A percentile compares a stretch with the other conserved stretches of the same genome.
Evolutionary conservation across 2,888 invertebrate genomes (phyloP).

Genomic region (Lasioglossum zephyrum): DNA sequence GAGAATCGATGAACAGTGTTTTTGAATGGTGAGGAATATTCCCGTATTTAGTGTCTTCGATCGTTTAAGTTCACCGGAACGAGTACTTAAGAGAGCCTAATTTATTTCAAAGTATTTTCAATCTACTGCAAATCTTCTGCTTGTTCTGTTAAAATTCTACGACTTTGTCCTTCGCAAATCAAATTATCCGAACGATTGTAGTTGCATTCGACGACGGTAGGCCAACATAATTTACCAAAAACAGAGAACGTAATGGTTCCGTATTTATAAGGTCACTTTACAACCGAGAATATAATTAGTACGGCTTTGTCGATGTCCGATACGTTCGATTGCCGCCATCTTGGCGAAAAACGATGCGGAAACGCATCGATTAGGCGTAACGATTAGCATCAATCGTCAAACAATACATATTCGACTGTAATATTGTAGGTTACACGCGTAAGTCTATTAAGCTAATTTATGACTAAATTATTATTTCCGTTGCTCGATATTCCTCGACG

Average conservation of each 20-base stretch:
- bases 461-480: constrained; percentile 70
- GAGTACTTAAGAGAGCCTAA: neutral
- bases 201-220: neutral
- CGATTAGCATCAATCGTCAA: constrained; percentile 51
- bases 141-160: neutral
- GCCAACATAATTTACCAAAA: constrained; percentile 36
- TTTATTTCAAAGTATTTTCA: constrained; percentile 5
- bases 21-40: constrained; percentile 21
- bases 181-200: constrained; percentile 20
- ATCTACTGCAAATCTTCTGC: neutral
- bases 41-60: constrained; percentile 14
- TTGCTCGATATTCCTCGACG: constrained; percentile 29
- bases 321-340: constrained; percentile 43
- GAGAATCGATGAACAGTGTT: constrained; percentile 12
- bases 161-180: neutral
- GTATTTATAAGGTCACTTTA: constrained; percentile 14
- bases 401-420: constrained; percentile 61
- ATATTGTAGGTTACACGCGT: constrained; percentile 64
- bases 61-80: constrained; percentile 8
- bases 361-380: constrained; percentile 49
- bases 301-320: constrained; percentile 14
- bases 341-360: constrained; percentile 13
- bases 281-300: constrained; percentile 17
- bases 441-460: constrained; percentile 67
- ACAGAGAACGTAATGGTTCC: neutral